Evolutionary conservation across 1,140 invertebrate species (phyloP).

Genomic region (Lithobius niger): DNA sequence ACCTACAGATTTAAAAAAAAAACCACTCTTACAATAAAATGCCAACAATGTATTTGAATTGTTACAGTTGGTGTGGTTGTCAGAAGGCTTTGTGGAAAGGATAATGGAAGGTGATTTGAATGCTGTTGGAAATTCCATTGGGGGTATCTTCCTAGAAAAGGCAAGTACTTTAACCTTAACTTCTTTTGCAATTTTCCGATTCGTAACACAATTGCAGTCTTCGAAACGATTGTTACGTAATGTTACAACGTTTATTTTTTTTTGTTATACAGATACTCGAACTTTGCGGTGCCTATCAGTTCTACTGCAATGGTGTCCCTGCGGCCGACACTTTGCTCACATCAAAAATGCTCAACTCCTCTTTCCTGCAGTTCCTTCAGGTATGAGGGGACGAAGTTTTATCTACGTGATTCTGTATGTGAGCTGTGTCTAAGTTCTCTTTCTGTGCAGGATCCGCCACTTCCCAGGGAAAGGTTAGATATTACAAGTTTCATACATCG

Average conservation of each 20-base stretch:
- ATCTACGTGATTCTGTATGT: too few species aligned
- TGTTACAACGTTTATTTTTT: too few species aligned
- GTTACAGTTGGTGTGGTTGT: slow-evolving; percentile 4
- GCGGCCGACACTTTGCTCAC: slow-evolving; percentile 6
- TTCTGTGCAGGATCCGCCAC: slow-evolving; percentile 5
- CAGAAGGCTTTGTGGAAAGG: slow-evolving; percentile 3
- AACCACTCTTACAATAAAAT: too few species aligned
- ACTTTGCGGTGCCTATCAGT: slow-evolving; percentile 5
- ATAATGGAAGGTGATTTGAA: slow-evolving; percentile 7
- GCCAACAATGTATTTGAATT: too few species aligned
- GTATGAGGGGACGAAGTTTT: too few species aligned
- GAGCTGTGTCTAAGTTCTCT: too few species aligned
- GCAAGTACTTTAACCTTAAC: not conserved
- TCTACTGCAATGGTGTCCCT: slow-evolving; percentile 3
- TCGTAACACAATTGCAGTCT: not conserved
- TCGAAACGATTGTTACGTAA: not conserved
- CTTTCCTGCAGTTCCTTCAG: slow-evolving; percentile 1
- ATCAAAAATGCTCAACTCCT: slow-evolving; percentile 3
- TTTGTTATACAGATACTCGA: slow-evolving; percentile 1
- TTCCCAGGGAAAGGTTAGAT: slow-evolving; percentile 3
- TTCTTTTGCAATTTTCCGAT: not conserved
- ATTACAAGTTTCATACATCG: slow-evolving; percentile 5
- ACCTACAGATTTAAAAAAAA: too few species aligned
- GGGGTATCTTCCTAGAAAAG: not conserved
- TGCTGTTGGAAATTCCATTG: slow-evolving; percentile 3